phyloP scores from a whole-genome alignment of 2,797 vertebrate genomes.

The Sebastes itinus region DNA sequence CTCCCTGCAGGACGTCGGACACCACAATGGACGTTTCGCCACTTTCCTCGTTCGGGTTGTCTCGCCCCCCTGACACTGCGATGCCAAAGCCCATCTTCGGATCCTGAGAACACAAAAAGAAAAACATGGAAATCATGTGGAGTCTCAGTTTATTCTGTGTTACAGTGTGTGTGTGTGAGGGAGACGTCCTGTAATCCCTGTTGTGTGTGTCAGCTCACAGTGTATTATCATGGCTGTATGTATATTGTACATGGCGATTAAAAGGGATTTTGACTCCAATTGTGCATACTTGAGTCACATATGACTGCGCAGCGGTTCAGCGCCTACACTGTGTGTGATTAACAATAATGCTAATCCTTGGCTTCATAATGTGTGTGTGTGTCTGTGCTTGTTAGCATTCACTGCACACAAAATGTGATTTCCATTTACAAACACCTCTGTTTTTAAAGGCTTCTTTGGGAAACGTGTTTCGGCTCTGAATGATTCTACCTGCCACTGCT shows the following conservation, averaged over 20 bases:
- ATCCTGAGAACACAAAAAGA: slow-evolving; percentile 78
- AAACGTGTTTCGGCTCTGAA: neutral
- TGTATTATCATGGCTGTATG: slow-evolving; percentile 26
- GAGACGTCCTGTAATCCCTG: slow-evolving; percentile 36
- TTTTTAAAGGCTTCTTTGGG: neutral
- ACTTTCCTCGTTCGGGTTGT: slow-evolving; percentile 95
- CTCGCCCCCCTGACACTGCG: slow-evolving; percentile 94
- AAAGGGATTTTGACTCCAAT: slow-evolving; percentile 26
- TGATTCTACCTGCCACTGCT: slow-evolving; percentile 64
- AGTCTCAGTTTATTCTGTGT: neutral
- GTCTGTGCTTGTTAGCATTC: neutral
- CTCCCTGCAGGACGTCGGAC: slow-evolving; percentile 93
- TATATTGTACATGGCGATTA: slow-evolving; percentile 32
- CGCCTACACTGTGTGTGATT: neutral
- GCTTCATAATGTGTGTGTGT: neutral
- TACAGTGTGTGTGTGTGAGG: neutral
- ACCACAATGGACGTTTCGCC: slow-evolving; percentile 94
- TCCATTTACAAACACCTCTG: neutral
- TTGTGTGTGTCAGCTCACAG: slow-evolving; percentile 13
- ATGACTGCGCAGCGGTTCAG: neutral
- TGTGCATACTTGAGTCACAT: slow-evolving; percentile 2
- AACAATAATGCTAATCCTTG: neutral
- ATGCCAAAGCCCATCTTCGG: slow-evolving; percentile 98
- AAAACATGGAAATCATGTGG: neutral
- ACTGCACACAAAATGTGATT: neutral